A percentile compares a stretch with the other conserved stretches of the same genome.
Conservation (phyloP, 64 coral and sea anemone species). For the Catalaphyllia jardinei region DNA sequence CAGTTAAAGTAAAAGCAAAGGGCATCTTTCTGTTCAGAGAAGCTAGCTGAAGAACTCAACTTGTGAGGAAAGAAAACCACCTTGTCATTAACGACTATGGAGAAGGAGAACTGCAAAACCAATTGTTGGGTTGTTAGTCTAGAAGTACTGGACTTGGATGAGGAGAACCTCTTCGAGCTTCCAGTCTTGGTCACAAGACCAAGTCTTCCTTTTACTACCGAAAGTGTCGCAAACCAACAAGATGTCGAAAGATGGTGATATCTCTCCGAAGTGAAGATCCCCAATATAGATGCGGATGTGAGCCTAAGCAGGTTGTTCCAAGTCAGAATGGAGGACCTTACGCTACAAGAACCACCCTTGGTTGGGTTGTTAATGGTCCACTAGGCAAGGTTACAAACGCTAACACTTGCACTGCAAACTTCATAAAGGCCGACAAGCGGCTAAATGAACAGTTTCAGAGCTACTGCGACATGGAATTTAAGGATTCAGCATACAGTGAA, state of each 20-base stretch:
- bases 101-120: constrained; percentile 12
- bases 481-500: constrained; percentile 38
- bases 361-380: constrained; percentile 55
- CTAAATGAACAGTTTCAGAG: constrained; percentile 58
- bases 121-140: constrained; percentile 18
- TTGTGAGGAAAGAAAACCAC: constrained; percentile 2
- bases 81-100: constrained; percentile 50
- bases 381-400: constrained; percentile 18
- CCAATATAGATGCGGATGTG: constrained; percentile 39
- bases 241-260: constrained; percentile 53
- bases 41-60: constrained; percentile 12
- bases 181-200: constrained; percentile 41
- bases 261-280: constrained; percentile 47
- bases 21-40: constrained; percentile 52
- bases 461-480: constrained; percentile 66
- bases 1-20: constrained; percentile 42
- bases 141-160: constrained; percentile 31
- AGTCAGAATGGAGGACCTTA: no score
- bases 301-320: no score
- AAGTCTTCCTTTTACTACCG: constrained; percentile 23
- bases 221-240: constrained; percentile 25
- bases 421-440: constrained; percentile 12
- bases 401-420: constrained; percentile 2
- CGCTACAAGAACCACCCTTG: no score
- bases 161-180: constrained; percentile 11